Conservation (phyloP, 2,113 vertebrate genomes). For the Anhinga anhinga region DNA sequence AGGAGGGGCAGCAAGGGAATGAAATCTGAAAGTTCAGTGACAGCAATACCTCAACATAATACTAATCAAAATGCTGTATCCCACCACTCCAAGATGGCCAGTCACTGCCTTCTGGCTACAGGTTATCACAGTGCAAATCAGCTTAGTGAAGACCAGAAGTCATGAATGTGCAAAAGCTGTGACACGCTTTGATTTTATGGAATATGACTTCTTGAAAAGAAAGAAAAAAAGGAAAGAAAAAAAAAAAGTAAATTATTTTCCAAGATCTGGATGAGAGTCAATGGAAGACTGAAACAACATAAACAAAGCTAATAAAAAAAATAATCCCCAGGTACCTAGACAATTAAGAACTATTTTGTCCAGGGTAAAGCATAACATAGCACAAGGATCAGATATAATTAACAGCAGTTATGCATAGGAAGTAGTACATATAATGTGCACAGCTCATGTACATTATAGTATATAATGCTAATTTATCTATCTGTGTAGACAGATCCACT, state of each 20-base stretch:
- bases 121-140: background rate
- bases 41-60: background rate
- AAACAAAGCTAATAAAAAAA: background rate
- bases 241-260: background rate
- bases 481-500: background rate
- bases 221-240: background rate
- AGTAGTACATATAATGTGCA: background rate
- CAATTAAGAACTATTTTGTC: background rate
- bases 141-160: background rate
- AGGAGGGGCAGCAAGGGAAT: rapidly evolving
- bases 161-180: background rate
- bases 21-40: background rate
- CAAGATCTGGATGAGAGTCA: background rate
- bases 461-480: background rate
- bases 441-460: background rate
- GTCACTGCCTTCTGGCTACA: background rate
- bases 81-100: background rate
- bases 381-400: background rate
- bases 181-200: background rate
- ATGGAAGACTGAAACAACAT: background rate
- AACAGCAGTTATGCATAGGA: background rate
- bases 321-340: background rate
- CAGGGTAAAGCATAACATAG: background rate
- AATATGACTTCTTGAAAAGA: background rate
- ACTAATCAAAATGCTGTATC: background rate